A percentile compares a stretch with the other conserved stretches of the same genome.
Conservation (phyloP, 2,888 invertebrate genomes). For the Acronicta psi region DNA sequence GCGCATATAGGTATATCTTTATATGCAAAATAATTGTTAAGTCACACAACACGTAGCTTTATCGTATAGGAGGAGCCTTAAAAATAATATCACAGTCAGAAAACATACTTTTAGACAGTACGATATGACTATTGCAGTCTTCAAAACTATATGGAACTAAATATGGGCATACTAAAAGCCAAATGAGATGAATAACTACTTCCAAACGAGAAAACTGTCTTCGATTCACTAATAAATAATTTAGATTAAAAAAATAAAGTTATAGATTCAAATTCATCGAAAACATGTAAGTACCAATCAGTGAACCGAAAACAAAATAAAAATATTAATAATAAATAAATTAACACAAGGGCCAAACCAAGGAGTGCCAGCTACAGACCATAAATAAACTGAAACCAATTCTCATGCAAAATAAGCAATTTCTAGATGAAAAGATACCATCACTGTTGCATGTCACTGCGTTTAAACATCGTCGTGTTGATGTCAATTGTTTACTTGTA, state of each 20-base stretch:
- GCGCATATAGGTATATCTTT: too few species aligned
- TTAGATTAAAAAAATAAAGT: constrained; percentile 22
- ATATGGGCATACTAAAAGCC: constrained; percentile 64
- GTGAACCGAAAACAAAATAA: constrained; percentile 64
- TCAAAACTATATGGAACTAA: constrained; percentile 64
- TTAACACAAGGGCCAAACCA: constrained; percentile 87
- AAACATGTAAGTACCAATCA: constrained; percentile 34
- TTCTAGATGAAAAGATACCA: constrained; percentile 74
- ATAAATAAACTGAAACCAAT: constrained; percentile 73
- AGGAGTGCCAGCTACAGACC: constrained; percentile 88
- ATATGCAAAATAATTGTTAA: constrained; percentile 63
- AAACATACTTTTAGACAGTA: constrained; percentile 66
- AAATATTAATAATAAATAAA: constrained; percentile 62
- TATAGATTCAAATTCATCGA: neutral
- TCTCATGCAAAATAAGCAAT: constrained; percentile 84
- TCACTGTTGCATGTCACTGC: constrained; percentile 69
- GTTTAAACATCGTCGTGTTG: constrained; percentile 30
- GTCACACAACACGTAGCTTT: constrained; percentile 54
- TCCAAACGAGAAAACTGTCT: constrained; percentile 50
- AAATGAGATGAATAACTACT: constrained; percentile 65
- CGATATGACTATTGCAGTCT: constrained; percentile 78
- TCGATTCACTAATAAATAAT: constrained; percentile 59
- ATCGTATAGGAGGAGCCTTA: constrained; percentile 64
- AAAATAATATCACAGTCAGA: constrained; percentile 85
- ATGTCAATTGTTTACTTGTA: constrained; percentile 19